Evolutionary conservation across 2,113 vertebrate genomes (phyloP), one percentile per base, ranked within the genome.

Genomic region (Geococcyx californianus): DNA sequence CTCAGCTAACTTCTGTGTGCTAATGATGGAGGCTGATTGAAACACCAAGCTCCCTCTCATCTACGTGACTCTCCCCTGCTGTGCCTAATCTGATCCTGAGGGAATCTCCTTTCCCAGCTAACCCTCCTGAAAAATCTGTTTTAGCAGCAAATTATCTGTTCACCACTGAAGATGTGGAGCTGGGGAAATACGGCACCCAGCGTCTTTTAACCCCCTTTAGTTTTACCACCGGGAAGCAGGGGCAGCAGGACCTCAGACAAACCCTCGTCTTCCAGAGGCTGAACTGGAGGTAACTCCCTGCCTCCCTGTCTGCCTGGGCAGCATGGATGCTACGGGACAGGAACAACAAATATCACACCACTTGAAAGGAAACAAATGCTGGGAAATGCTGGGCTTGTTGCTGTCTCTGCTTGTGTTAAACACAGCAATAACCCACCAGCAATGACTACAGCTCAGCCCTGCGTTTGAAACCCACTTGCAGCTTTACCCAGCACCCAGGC

Each of bases 1-100:
- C 2, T 7, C 64, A 5, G 64, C 66, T 42, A 26, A 5, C n/a
- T 34, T 60, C 36, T 11, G 8, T 4, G 3, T 0, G 0, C 45
- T 20, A 51, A 20, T 3, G 16, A 7, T 1, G 1, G 68, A 23
- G 49, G 14, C 20, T 23, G 56, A 47, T 44, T 21, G 55, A 63
- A 64, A 28, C 33, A 62, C 62, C 38, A 9, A 20, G 9, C 55
- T 26, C 28, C 0, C 0, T 11, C 67, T 5, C 18, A 5, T 2
- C 7, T 63, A 67, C 24, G 33, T 1, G 40, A 17, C 7, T n/a
- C 13, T 42, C 44, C 42, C 54, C 31, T 1, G 5, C 66, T 26
- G 33, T 0, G 13, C 26, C 72, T n/a, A 16, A 63, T 4, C 67
- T 3, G 0, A 3, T 3, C 81, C 90, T 17, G 29, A 26, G 44